phyloP scores from a whole-genome alignment of 1,140 invertebrate genomes.

The Zaprionus lachaisei region DNA sequence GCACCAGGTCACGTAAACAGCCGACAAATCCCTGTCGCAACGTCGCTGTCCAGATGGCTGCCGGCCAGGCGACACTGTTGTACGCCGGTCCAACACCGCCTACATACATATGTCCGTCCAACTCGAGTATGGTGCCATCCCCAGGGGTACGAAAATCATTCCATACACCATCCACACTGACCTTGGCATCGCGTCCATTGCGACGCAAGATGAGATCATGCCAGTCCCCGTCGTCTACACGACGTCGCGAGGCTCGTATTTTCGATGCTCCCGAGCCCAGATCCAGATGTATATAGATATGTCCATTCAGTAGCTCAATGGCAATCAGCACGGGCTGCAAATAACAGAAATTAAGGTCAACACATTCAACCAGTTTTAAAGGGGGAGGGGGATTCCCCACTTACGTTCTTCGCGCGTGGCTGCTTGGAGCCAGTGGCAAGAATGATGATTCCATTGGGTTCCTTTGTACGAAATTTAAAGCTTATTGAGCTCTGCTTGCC shows the following conservation, averaged over 20 bases:
- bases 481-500: slow-evolving; percentile 94
- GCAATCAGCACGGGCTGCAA: slow-evolving; percentile 94
- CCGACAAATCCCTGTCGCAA: slow-evolving; percentile 97
- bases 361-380: background rate
- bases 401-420: slow-evolving; percentile 87
- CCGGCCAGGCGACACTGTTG: slow-evolving; percentile 90
- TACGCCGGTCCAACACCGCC: slow-evolving; percentile 93
- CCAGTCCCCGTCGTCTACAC: slow-evolving; percentile 96
- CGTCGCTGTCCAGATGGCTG: slow-evolving; percentile 95
- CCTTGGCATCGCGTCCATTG: slow-evolving; percentile 91
- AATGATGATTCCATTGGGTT: slow-evolving; percentile 96
- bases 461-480: slow-evolving; percentile 97
- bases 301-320: slow-evolving; percentile 96
- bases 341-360: background rate
- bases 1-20: slow-evolving; percentile 95
- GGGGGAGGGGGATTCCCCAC: background rate
- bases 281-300: slow-evolving; percentile 96
- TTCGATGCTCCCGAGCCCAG: slow-evolving; percentile 95
- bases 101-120: slow-evolving; percentile 95
- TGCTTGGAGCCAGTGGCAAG: slow-evolving; percentile 94
- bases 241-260: slow-evolving; percentile 91
- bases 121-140: slow-evolving; percentile 92
- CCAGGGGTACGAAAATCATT: slow-evolving; percentile 96
- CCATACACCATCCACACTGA: slow-evolving; percentile 95
- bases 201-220: slow-evolving; percentile 94